These are phyloP conservation scores for Tetragonula clypearis DNA, from an alignment of 1,140 invertebrate species.

Conservation along the genomic window DNA sequence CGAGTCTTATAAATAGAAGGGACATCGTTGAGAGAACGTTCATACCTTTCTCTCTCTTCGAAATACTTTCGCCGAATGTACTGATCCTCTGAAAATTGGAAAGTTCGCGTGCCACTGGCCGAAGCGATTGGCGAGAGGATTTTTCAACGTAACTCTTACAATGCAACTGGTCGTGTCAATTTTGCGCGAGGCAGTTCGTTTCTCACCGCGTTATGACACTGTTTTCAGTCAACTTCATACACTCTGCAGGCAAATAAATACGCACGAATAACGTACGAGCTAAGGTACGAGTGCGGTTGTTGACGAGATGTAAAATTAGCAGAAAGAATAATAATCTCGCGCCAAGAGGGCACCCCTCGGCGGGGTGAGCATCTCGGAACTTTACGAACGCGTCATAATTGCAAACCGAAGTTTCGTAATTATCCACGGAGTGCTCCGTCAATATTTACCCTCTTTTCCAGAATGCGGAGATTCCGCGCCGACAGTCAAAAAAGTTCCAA, in stretches of 20 bases:
- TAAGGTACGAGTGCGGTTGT: not conserved
- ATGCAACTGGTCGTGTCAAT: no score
- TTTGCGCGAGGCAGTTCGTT: not conserved
- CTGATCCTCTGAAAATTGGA: not conserved
- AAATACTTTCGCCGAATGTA: no score
- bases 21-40: no score
- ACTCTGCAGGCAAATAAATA: conserved; percentile 4
- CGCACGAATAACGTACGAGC: not conserved
- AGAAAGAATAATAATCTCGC: conserved; percentile 30
- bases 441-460: not conserved
- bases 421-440: not conserved
- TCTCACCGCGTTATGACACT: not conserved
- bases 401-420: conserved; percentile 3
- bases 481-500: no score
- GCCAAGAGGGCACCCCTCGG: not conserved
- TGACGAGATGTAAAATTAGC: conserved; percentile 31
- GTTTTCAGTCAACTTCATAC: not conserved
- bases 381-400: not conserved
- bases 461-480: not conserved
- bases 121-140: not conserved
- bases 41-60: no score
- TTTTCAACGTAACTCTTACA: not conserved
- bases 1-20: not conserved
- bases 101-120: no score
- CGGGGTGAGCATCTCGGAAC: not conserved